Percentiles rank a stretch among this genome's conserved stretches.
These are phyloP conservation scores for Mesaphorura yosii DNA, from an alignment of 1,140 invertebrate species.

Conservation along the genomic window DNA sequence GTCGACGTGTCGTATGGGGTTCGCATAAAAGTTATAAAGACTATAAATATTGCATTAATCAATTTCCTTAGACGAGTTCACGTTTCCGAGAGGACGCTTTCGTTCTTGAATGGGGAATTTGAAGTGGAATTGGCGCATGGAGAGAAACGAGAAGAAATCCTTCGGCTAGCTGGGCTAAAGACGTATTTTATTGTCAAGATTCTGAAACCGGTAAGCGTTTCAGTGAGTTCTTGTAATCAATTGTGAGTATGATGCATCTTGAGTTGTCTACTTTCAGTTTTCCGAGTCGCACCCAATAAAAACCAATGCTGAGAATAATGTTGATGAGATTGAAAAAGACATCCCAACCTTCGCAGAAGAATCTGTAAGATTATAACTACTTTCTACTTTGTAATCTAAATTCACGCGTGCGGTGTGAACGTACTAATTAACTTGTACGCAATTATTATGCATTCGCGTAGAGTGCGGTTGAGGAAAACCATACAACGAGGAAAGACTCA, in stretches of 20 bases:
- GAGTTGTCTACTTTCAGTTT: slow-evolving; percentile 2
- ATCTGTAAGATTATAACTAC: slow-evolving; percentile 25
- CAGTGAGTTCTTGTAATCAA: too few relatives aligned
- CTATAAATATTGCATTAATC: background rate
- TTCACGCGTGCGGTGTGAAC: too few relatives aligned
- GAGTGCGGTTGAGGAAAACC: slow-evolving; percentile 27
- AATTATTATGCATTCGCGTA: slow-evolving; percentile 2
- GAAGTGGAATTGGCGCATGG: slow-evolving; percentile 87
- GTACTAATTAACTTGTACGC: background rate
- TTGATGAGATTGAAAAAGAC: slow-evolving; percentile 27
- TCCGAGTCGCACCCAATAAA: background rate
- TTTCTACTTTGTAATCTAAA: background rate
- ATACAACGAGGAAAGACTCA: slow-evolving; percentile 18
- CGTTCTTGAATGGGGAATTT: slow-evolving; percentile 81
- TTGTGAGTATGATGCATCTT: background rate
- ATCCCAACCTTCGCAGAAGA: slow-evolving; percentile 28
- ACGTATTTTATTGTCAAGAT: slow-evolving; percentile 84
- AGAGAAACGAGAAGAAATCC: slow-evolving; percentile 71
- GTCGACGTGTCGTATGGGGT: too few relatives aligned
- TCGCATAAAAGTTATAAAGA: background rate
- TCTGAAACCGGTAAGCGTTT: slow-evolving; percentile 55
- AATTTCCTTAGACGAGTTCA: slow-evolving; percentile 53
- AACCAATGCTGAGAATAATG: slow-evolving; percentile 21
- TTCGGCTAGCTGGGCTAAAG: slow-evolving; percentile 72
- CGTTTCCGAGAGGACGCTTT: slow-evolving; percentile 83